A percentile compares a stretch with the other conserved stretches of the same genome.
Evolutionary conservation across 2,797 vertebrate species (phyloP).

Genomic region (Ispidina picta): DNA sequence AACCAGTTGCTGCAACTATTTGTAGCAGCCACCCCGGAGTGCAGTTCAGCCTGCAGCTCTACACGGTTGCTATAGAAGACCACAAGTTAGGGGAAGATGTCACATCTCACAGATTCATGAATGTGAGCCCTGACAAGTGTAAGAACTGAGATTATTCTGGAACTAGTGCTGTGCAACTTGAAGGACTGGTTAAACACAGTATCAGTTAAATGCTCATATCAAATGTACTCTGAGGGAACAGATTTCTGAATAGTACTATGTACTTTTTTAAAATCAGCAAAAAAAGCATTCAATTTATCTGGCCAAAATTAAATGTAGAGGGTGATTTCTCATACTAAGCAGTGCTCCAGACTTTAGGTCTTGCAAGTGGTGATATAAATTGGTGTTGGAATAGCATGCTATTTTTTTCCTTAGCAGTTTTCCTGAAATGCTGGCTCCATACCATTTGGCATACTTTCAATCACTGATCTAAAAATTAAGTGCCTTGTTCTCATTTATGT

Average conservation of each 20-base stretch:
- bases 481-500: conserved; percentile 43
- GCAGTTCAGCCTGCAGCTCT: not conserved
- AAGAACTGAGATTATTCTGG: not conserved
- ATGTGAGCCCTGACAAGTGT: not conserved
- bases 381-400: conserved; percentile 29
- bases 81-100: not conserved
- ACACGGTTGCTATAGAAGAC: not conserved
- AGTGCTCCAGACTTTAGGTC: conserved; percentile 14
- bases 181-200: not conserved
- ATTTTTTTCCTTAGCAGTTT: conserved; percentile 30
- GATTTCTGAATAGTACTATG: not conserved
- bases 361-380: conserved; percentile 8
- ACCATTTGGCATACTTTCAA: conserved; percentile 47
- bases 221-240: not conserved
- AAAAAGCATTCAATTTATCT: not conserved
- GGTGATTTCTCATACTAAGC: conserved; percentile 34
- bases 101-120: not conserved
- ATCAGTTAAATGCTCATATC: not conserved
- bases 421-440: conserved; percentile 59
- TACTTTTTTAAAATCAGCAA: not conserved
- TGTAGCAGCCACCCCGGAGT: not conserved
- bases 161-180: not conserved
- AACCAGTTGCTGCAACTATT: not conserved
- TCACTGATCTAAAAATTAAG: conserved; percentile 66
- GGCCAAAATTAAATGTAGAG: conserved; percentile 59